Base-by-base conservation (phyloP, 2,888 invertebrate genomes). In the Pyrrhia umbra region DNA sequence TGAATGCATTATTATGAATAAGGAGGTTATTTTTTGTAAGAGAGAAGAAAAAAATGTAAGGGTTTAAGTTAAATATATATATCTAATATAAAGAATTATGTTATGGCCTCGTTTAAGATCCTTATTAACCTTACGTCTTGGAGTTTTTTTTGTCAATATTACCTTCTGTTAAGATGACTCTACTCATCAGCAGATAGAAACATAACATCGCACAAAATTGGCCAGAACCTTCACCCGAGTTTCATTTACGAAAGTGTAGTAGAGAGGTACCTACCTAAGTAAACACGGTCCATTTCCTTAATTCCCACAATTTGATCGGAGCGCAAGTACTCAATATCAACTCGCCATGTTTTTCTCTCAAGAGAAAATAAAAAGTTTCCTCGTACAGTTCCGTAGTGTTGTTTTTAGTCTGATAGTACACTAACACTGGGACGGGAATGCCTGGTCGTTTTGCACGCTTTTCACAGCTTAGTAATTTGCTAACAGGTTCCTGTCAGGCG, bases 401-500 rank as follows among this genome's bases (percentile, higher is more conserved):
- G 15, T 50, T 25, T 27, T 50, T 34, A 58, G 9, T 37, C 27
- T 27, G 3, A 8, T 25, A n/a, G 10, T 4, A 2, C 6, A 30
- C 9, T 34, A 25, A 21, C 23, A 30, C 2, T 0, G n/a, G 25
- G 13, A 20, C 20, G 10, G 15, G 10, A 67, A 30, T 51, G 68
- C 68, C 58, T 58, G 55, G 10, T n/a, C 1, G 8, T 16, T 13
- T 0, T 13, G 1, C 10, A 10, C 10, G 15, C 0, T 23, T 40
- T 34, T 42, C 21, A 52, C 30, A 37, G 20, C 34, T 21, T 6
- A 15, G 13, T 34, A 9, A 55, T 43, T 73, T 68, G 74, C 74
- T 51, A 37, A 55, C 42, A 39, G 16, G 6, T 34, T 67, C 47
- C 42, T 6, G 21, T 39, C 30, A 70, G 74, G 70, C 70, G 74